Percentiles rank a stretch among this genome's conserved stretches.
Evolutionary conservation across 2,797 vertebrate genomes (phyloP).

Genomic region (Scarus forsteni): DNA sequence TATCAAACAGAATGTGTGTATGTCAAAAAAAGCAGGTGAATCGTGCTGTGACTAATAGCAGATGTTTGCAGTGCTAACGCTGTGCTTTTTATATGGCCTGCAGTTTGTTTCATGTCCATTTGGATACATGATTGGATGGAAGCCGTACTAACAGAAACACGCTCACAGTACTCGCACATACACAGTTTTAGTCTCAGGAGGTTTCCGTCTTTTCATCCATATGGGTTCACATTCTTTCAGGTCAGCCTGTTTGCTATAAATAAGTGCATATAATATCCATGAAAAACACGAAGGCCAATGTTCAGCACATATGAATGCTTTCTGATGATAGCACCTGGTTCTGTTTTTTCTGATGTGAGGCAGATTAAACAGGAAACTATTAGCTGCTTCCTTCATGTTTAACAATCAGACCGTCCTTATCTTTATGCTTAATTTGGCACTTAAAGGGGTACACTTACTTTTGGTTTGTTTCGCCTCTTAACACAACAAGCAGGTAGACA

Average conservation of each 20-base stretch:
- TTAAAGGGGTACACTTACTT: too few relatives aligned
- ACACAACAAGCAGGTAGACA: too few relatives aligned
- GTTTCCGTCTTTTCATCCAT: slow-evolving; percentile 35
- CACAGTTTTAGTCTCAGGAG: slow-evolving; percentile 40
- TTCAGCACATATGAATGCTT: neutral
- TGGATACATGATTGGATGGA: slow-evolving; percentile 25
- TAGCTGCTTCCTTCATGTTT: neutral
- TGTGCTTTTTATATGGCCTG: slow-evolving; percentile 40
- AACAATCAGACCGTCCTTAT: too few relatives aligned
- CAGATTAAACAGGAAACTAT: slow-evolving; percentile 4
- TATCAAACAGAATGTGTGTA: slow-evolving; percentile 66
- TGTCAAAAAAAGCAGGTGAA: slow-evolving; percentile 73
- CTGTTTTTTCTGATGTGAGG: slow-evolving; percentile 17
- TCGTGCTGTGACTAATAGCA: slow-evolving; percentile 75
- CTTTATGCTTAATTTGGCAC: too few relatives aligned
- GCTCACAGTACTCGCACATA: too few relatives aligned
- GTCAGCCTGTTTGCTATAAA: slow-evolving; percentile 25
- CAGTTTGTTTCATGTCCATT: slow-evolving; percentile 48
- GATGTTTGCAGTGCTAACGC: slow-evolving; percentile 60
- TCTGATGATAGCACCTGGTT: slow-evolving; percentile 56
- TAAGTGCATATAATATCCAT: slow-evolving; percentile 9
- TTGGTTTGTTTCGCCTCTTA: too few relatives aligned
- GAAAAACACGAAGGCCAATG: slow-evolving; percentile 8
- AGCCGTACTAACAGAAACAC: slow-evolving; percentile 20
- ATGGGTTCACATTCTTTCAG: slow-evolving; percentile 38